These are phyloP conservation scores for Pholis gunnellus DNA, from an alignment of 2,113 vertebrate genomes.

Conservation along the genomic window DNA sequence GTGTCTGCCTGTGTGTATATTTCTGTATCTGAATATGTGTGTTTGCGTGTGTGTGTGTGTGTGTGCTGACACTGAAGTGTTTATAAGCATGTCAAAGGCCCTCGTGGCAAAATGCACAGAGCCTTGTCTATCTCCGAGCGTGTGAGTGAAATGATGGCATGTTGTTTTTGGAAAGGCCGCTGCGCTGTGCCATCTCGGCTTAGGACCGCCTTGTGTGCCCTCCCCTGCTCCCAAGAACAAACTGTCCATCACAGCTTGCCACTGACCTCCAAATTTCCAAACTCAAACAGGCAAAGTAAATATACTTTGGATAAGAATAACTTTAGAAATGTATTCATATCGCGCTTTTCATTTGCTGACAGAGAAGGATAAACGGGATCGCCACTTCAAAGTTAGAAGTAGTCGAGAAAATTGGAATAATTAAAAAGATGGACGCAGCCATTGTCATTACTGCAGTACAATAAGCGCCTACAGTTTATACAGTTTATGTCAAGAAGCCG, in stretches of 20 bases:
- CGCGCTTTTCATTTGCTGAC: conserved; percentile 37
- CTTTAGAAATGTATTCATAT: conserved; percentile 40
- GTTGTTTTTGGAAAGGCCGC: conserved; percentile 49
- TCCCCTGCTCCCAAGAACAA: conserved; percentile 46
- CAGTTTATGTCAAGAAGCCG: neutral
- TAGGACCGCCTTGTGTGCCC: conserved; percentile 21
- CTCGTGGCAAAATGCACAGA: conserved; percentile 30
- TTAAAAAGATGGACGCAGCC: conserved; percentile 32
- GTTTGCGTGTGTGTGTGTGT: conserved; percentile 29
- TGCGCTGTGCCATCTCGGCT: conserved; percentile 20
- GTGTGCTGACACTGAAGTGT: conserved; percentile 20
- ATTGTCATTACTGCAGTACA: conserved; percentile 45
- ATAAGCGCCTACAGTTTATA: conserved; percentile 34
- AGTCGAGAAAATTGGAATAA: conserved; percentile 42
- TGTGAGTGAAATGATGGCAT: conserved; percentile 60
- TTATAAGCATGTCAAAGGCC: conserved; percentile 37
- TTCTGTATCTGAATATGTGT: neutral
- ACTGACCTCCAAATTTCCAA: conserved; percentile 42
- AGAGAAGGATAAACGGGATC: conserved; percentile 5
- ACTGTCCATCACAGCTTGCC: conserved; percentile 49
- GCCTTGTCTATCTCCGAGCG: conserved; percentile 31
- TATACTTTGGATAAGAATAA: conserved; percentile 43
- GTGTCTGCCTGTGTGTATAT: neutral
- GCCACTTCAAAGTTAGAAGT: conserved; percentile 44
- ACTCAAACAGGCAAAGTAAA: conserved; percentile 45